Evolutionary conservation across 2,888 invertebrate species (phyloP).

Genomic region (Norana najaformis): DNA sequence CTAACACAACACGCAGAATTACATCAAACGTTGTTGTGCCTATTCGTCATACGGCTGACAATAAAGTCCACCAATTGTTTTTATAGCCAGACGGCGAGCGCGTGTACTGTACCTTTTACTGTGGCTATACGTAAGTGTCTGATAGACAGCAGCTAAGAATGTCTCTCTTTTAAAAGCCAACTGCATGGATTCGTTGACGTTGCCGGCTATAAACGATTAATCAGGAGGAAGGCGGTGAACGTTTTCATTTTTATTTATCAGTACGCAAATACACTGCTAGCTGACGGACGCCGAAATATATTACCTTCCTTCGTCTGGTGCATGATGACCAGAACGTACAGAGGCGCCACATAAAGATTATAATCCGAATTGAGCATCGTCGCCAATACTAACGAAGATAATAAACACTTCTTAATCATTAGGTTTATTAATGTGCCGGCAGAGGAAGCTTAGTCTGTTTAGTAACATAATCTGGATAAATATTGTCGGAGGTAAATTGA

Average conservation of each 20-base stretch:
- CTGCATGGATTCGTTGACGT: neutral
- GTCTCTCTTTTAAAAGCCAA: neutral
- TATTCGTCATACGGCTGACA: neutral
- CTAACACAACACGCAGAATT: no score
- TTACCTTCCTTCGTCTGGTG: neutral
- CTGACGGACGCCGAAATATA: neutral
- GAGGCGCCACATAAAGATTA: neutral
- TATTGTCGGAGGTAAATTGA: no score
- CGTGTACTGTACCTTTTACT: neutral
- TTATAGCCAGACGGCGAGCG: neutral
- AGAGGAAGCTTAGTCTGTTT: no score
- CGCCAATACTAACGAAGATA: neutral
- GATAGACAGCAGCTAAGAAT: neutral
- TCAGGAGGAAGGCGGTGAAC: neutral
- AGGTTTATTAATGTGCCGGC: neutral
- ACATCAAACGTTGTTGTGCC: neutral
- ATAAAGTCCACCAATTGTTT: neutral
- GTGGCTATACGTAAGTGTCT: slow-evolving; percentile 13
- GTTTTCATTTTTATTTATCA: neutral
- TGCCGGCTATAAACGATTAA: neutral
- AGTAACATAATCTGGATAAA: no score
- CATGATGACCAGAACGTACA: neutral
- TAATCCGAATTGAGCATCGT: neutral
- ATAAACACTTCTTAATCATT: neutral
- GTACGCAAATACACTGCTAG: neutral